Evolutionary conservation across 2,797 vertebrate species (phyloP).

Genomic region (Ctenopoma kingsleyae): DNA sequence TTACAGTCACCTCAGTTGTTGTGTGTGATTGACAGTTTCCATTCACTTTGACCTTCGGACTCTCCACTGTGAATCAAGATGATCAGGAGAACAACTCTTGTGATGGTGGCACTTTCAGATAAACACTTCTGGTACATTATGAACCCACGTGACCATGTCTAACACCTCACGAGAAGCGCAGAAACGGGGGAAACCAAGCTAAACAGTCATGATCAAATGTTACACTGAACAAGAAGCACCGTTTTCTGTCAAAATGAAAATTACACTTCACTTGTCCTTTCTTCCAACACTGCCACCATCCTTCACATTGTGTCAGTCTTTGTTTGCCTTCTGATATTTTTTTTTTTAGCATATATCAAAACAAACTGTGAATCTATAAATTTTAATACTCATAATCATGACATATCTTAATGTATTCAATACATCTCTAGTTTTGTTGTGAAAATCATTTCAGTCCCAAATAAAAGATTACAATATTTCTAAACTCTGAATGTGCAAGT

Average conservation of each 20-base stretch:
- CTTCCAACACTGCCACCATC: conserved; percentile 5
- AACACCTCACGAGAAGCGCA: conserved; percentile 26
- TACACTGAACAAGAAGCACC: conserved; percentile 1
- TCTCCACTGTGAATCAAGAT: not conserved
- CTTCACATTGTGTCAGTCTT: conserved; percentile 19
- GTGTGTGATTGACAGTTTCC: conserved; percentile 24
- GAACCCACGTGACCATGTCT: conserved; percentile 23
- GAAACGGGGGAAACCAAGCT: conserved; percentile 14
- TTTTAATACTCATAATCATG: conserved; percentile 37
- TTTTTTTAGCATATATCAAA: conserved; percentile 41
- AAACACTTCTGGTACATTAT: conserved; percentile 14
- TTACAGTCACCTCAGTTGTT: conserved; percentile 68
- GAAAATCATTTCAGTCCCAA: conserved; percentile 57
- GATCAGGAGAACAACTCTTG: not conserved
- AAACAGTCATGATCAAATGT: conserved; percentile 27
- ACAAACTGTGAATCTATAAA: conserved; percentile 41
- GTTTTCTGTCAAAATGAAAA: conserved; percentile 43
- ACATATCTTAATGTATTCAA: conserved; percentile 18
- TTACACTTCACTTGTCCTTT: conserved; percentile 16
- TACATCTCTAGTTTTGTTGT: conserved; percentile 42
- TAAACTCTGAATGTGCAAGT: conserved; percentile 61
- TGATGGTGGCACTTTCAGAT: conserved; percentile 35
- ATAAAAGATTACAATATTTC: conserved; percentile 42
- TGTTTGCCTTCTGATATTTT: conserved; percentile 53
- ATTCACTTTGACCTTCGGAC: conserved; percentile 2